These are phyloP conservation scores for Sebastes elongatus DNA, from an alignment of 2,797 vertebrate species.

Conservation along the genomic window DNA sequence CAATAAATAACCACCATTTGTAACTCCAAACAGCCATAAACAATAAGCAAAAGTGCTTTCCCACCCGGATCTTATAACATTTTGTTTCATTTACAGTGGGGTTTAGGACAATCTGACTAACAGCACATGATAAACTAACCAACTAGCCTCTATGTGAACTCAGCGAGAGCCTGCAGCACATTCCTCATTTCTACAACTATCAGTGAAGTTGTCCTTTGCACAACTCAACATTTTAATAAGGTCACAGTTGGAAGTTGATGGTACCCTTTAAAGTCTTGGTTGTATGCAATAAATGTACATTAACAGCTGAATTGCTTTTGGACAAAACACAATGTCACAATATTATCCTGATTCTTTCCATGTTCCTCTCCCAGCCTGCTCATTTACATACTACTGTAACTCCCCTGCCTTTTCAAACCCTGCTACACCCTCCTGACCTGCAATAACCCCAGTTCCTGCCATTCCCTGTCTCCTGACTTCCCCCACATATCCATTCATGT, in stretches of 20 bases:
- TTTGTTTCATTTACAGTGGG: not conserved
- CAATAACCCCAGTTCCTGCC: not conserved
- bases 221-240: not conserved
- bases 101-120: not conserved
- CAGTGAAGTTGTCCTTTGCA: not conserved
- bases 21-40: not conserved
- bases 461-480: not conserved
- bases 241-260: not conserved
- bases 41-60: not conserved
- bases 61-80: not conserved
- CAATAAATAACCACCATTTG: not conserved
- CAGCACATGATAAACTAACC: not conserved
- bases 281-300: not conserved
- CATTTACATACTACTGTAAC: not conserved
- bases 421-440: not conserved
- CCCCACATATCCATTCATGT: not conserved
- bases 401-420: not conserved
- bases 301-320: not conserved
- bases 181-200: not conserved
- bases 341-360: not conserved
- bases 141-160: not conserved
- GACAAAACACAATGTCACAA: not conserved
- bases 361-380: not conserved
- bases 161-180: not conserved
- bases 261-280: not conserved